A percentile compares a stretch with the other conserved stretches of the same genome.
Conservation (phyloP, 2,113 vertebrate genomes). For the Sylvilagus bachmani region DNA sequence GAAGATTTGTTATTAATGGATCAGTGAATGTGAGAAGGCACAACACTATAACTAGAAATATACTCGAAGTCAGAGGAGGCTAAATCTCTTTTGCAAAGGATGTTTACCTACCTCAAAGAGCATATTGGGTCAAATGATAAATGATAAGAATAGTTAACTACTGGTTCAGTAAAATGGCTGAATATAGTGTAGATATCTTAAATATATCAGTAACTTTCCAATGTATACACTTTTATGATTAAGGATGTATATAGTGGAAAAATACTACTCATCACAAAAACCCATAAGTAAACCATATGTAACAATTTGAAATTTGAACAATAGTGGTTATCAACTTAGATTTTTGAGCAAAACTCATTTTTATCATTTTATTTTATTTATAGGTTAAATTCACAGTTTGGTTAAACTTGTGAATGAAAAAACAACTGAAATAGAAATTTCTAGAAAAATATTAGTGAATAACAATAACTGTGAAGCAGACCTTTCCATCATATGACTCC, state of each 20-base stretch:
- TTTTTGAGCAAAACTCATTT: neutral
- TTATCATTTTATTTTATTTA: neutral
- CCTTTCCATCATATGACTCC: neutral
- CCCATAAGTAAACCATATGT: neutral
- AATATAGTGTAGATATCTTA: neutral
- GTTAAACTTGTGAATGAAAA: constrained; percentile 9
- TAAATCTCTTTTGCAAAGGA: neutral
- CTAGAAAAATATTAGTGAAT: constrained; percentile 39
- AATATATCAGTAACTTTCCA: neutral
- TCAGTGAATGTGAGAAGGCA: neutral
- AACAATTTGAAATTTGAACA: neutral
- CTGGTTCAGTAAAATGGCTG: neutral
- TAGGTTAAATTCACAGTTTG: neutral
- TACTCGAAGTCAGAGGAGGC: neutral
- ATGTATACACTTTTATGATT: neutral
- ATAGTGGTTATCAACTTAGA: neutral
- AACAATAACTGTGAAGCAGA: neutral
- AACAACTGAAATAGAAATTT: constrained; percentile 14
- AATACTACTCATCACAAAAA: neutral
- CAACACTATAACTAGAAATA: constrained; percentile 3
- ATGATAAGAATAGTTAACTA: neutral
- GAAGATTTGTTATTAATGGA: neutral
- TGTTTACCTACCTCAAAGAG: neutral
- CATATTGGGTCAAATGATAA: neutral
- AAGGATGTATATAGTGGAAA: neutral